These are phyloP conservation scores for Rhincodon typus DNA, from an alignment of 2,797 vertebrate species.

Conservation along the genomic window DNA sequence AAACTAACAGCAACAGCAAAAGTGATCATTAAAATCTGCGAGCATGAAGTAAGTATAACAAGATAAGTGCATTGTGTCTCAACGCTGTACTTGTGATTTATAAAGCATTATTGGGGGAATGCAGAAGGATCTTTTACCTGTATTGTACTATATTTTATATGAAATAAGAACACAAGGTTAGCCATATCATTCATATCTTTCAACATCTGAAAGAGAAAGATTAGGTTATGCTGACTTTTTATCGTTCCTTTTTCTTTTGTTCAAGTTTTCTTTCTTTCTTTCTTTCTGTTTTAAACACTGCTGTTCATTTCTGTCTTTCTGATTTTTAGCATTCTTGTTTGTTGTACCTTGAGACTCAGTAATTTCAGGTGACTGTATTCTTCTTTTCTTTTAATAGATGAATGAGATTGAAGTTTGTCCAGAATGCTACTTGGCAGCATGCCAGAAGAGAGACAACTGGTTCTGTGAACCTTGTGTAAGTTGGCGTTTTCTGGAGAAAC, in stretches of 20 bases:
- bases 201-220: neutral
- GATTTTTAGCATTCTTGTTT: neutral
- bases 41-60: slow-evolving; percentile 79
- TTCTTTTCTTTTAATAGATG: slow-evolving; percentile 69
- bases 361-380: slow-evolving; percentile 20
- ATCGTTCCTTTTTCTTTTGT: too few relatives aligned
- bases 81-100: neutral
- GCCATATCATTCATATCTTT: too few relatives aligned
- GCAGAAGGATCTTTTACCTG: neutral
- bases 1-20: slow-evolving; percentile 97
- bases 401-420: slow-evolving; percentile 99
- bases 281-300: neutral
- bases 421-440: slow-evolving; percentile 94
- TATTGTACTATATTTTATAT: neutral
- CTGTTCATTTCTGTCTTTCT: neutral
- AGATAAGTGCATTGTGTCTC: neutral
- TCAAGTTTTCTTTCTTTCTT: too few relatives aligned
- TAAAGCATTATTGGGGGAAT: neutral
- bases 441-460: slow-evolving; percentile 99
- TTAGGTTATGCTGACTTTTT: neutral
- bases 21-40: slow-evolving; percentile 98
- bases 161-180: neutral
- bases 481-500: slow-evolving; percentile 40
- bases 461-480: slow-evolving; percentile 99
- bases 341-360: neutral